Conservation (phyloP, 2,888 invertebrate genomes). For the Tortrix viridana region DNA sequence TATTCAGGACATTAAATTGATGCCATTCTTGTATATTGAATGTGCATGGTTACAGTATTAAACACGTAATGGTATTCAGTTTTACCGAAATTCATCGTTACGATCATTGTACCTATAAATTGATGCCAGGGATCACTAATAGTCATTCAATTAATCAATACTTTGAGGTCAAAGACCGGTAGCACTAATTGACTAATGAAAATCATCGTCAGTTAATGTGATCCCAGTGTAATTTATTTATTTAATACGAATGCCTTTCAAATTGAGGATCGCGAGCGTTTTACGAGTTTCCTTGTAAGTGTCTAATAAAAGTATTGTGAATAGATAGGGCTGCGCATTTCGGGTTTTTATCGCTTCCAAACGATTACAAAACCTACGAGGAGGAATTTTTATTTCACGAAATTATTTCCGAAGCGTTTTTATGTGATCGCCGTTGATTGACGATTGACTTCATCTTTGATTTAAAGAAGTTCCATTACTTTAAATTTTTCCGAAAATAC, state of each 20-base stretch:
- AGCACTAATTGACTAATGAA: constrained; percentile 9
- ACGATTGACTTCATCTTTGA: constrained; percentile 20
- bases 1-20: no score
- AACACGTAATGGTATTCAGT: no score
- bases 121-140: no score
- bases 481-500: no score
- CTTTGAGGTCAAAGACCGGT: background rate
- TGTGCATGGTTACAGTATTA: no score
- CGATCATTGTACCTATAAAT: no score
- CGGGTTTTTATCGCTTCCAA: constrained; percentile 29
- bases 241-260: constrained; percentile 28
- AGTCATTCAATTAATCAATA: background rate
- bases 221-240: constrained; percentile 26
- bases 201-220: constrained; percentile 24
- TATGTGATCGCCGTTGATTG: constrained; percentile 24
- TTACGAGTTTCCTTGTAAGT: constrained; percentile 35
- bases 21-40: no score
- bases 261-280: constrained; percentile 31
- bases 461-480: constrained; percentile 4
- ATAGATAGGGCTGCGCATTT: constrained; percentile 36
- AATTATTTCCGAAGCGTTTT: constrained; percentile 25
- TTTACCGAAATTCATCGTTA: no score
- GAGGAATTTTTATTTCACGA: constrained; percentile 31
- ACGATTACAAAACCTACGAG: constrained; percentile 36
- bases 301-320: constrained; percentile 37